Percentiles rank a stretch among this genome's conserved stretches.
phyloP scores from a whole-genome alignment of 2,113 vertebrate species.

The Tylochromis polylepis region DNA sequence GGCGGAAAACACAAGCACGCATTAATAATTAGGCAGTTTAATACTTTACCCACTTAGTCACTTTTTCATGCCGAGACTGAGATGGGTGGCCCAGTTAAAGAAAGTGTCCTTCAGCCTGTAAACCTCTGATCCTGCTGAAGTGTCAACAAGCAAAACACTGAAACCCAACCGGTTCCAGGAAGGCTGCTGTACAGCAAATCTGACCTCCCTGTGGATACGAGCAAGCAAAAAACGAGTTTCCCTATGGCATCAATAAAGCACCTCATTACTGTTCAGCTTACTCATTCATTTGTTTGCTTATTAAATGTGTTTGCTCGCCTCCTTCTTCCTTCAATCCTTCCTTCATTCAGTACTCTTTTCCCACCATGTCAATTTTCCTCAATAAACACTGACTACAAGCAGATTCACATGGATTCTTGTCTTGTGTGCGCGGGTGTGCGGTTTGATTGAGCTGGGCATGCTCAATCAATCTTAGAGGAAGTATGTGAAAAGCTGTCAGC shows the following conservation, averaged over 20 bases:
- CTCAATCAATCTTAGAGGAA: conserved; percentile 62
- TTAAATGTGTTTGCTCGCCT: conserved; percentile 57
- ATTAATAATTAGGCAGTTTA: conserved; percentile 43
- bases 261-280: conserved; percentile 69
- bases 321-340: conserved; percentile 9
- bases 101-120: conserved; percentile 52
- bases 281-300: conserved; percentile 66
- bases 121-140: conserved; percentile 58
- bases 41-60: conserved; percentile 7
- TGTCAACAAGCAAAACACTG: conserved; percentile 57
- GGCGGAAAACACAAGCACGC: conserved; percentile 36
- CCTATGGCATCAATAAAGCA: conserved; percentile 67
- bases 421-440: background rate
- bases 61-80: conserved; percentile 38
- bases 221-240: conserved; percentile 65
- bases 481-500: conserved; percentile 65
- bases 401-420: conserved; percentile 30
- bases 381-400: conserved; percentile 37
- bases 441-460: conserved; percentile 55
- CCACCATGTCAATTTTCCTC: conserved; percentile 33
- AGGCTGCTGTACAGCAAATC: conserved; percentile 57
- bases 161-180: conserved; percentile 56
- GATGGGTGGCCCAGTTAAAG: conserved; percentile 51
- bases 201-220: conserved; percentile 63
- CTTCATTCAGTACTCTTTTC: conserved; percentile 6